Base-by-base conservation (phyloP, 2,113 vertebrate species). In the Heterotis niloticus region DNA sequence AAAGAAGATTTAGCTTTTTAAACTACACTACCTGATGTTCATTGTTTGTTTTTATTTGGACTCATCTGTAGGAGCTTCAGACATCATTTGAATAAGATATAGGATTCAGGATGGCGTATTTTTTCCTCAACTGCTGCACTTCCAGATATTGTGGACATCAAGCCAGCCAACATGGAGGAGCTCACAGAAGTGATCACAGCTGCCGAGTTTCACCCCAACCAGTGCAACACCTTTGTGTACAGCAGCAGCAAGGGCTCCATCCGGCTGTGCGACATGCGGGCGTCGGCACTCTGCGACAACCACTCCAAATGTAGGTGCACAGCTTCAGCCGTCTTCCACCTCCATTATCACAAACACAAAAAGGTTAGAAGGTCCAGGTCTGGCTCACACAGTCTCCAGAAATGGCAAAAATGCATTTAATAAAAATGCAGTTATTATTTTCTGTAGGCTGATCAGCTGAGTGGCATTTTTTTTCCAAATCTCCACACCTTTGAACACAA, bases 201-300 rank as follows among this genome's bases (percentile, higher is more conserved):
- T 0, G 96, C 96, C 0, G 96, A 98, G 89, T 98, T 98, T 82
- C 96, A 98, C 83, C 96, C 96, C 0, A 94, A 96, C 84, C 94
- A 98, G 83, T 98, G 96, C 93, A 95, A 98, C 91, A 96, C 94
- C 80, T 98, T 98, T 0, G 96, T 97, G 83, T 98, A 98, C 92
- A 98, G 96, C 92, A 98, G 96, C 94, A 98, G 96, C 92, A 98
- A 98, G 84, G 96, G 96, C 81, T 97, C 96, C 28, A 96, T 98
- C 89, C 93, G 96, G 64, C 93, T 98, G 83, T 98, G 96, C 59
- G 96, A 98, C 91, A 98, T 98, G 96, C 91, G 96, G 81, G 90
- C 95, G 0, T 90, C 95, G 0, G 96, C 96, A 0, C 92, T 98
- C 79, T 98, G 96, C 14, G 96, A 98, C 94, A 94, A 91, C 81